Evolutionary conservation across 1,140 invertebrate species (phyloP).

Genomic region (Lucilia sericata): DNA sequence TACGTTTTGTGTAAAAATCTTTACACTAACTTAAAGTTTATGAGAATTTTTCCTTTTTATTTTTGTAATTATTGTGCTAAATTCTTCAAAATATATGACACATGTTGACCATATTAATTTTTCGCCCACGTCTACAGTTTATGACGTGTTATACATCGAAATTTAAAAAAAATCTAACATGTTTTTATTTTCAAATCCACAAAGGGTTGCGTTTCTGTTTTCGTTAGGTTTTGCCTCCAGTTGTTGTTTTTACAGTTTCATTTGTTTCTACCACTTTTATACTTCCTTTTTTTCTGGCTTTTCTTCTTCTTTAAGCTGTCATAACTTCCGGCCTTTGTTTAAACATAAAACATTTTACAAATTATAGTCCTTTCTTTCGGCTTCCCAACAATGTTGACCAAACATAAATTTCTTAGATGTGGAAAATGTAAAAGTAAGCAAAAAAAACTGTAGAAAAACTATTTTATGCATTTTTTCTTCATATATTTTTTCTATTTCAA

Average conservation of each 20-base stretch:
- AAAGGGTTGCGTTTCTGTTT: background rate
- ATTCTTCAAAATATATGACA: no score
- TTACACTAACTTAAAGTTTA: no score
- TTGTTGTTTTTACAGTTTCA: background rate
- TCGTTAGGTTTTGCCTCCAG: background rate
- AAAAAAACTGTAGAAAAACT: background rate
- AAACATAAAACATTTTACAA: slow-evolving; percentile 5
- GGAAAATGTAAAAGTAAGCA: background rate
- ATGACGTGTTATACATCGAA: no score
- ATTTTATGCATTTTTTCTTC: background rate
- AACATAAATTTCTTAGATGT: slow-evolving; percentile 19
- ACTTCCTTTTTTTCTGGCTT: no score
- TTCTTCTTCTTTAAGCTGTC: background rate
- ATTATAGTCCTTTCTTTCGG: background rate
- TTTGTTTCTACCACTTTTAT: background rate
- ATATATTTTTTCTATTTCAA: background rate
- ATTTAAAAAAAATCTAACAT: no score
- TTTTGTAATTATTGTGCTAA: no score
- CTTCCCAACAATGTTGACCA: slow-evolving; percentile 12
- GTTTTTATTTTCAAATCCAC: no score
- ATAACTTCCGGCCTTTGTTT: slow-evolving; percentile 9
- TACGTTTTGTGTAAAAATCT: no score
- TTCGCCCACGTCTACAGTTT: no score
- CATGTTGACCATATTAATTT: no score
- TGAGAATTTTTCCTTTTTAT: no score